phyloP scores from a whole-genome alignment of 2,797 vertebrate genomes.

The Periparus ater region DNA sequence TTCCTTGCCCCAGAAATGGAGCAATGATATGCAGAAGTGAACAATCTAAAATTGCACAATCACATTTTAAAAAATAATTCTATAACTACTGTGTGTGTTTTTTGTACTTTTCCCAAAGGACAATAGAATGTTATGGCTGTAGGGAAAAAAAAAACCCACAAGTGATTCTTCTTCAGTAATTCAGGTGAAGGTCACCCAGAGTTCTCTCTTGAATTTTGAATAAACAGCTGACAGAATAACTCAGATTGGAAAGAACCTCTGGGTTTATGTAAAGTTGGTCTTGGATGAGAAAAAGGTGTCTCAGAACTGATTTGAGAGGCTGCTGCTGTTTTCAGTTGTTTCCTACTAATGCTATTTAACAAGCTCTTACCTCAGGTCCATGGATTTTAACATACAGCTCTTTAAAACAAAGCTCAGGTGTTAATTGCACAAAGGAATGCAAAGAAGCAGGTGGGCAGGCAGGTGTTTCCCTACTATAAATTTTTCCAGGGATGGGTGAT shows the following conservation, averaged over 20 bases:
- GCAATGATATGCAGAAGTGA: not conserved
- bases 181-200: not conserved
- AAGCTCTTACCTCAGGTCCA: not conserved
- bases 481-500: not conserved
- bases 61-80: not conserved
- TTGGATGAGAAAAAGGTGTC: not conserved
- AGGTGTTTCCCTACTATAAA: slow-evolving; percentile 12
- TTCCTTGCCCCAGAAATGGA: not conserved
- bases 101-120: not conserved
- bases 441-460: slow-evolving; percentile 13
- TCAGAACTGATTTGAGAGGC: not conserved
- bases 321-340: not conserved
- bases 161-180: not conserved
- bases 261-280: not conserved
- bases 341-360: not conserved
- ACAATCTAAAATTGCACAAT: not conserved
- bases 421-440: not conserved
- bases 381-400: not conserved
- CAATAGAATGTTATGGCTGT: not conserved
- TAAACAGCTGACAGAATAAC: not conserved
- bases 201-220: not conserved
- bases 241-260: not conserved
- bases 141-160: not conserved
- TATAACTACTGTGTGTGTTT: not conserved
- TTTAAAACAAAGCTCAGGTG: not conserved